phyloP scores from a whole-genome alignment of 2,797 vertebrate genomes.

The Octomys mimax region DNA sequence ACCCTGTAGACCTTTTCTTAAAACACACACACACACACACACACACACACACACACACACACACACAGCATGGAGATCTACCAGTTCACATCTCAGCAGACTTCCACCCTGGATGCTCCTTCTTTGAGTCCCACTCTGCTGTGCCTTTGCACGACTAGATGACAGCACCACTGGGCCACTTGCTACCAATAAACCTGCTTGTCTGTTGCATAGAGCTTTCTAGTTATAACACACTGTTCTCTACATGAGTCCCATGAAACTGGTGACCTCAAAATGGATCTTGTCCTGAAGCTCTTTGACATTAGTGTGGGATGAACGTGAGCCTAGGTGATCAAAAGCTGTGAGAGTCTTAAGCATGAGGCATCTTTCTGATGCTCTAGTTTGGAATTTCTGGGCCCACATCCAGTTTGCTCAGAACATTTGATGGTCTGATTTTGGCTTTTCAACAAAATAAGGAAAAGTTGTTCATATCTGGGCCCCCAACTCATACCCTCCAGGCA shows the following conservation, averaged over 20 bases:
- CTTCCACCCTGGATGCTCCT: not conserved
- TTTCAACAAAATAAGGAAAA: not conserved
- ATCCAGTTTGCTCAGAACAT: not conserved
- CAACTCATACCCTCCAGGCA: not conserved
- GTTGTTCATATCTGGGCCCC: not conserved
- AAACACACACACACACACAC: no score
- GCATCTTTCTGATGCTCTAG: not conserved
- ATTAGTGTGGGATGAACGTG: not conserved
- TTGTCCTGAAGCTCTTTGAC: not conserved
- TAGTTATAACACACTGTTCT: not conserved
- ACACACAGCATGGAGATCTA: not conserved
- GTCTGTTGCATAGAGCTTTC: not conserved
- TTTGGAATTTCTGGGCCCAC: not conserved
- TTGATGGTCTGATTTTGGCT: not conserved
- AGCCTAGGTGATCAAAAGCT: not conserved
- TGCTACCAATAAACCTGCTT: not conserved
- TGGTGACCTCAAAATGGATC: not conserved
- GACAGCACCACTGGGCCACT: not conserved
- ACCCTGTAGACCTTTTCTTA: no score
- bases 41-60: no score
- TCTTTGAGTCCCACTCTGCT: rapidly evolving
- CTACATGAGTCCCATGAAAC: not conserved
- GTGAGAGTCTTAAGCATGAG: not conserved
- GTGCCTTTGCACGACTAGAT: not conserved
- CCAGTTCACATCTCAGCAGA: not conserved